A percentile compares a stretch with the other conserved stretches of the same genome.
These are phyloP conservation scores for Cepaea hortensis DNA, from an alignment of 2,888 invertebrate species.

Conservation along the genomic window DNA sequence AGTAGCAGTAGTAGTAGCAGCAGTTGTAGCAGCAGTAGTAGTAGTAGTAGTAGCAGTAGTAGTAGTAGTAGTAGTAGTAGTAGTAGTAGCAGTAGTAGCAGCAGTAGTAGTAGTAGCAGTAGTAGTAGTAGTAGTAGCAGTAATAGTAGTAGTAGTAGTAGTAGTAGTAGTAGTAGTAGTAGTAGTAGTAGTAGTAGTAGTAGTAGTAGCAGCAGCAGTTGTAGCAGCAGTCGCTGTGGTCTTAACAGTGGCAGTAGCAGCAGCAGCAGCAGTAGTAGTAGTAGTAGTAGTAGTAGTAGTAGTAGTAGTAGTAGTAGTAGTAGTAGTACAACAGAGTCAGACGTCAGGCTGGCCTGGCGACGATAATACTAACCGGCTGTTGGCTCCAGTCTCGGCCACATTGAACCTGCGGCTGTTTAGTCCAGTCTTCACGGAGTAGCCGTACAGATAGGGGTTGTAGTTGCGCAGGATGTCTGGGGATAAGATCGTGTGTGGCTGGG, in stretches of 20 bases:
- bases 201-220: not conserved
- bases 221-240: not conserved
- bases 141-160: conserved; percentile 14
- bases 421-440: conserved; percentile 66
- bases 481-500: not conserved
- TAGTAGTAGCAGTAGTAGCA: not conserved
- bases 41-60: no score
- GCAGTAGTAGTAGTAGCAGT: conserved; percentile 1
- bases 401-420: conserved; percentile 62
- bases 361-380: conserved; percentile 57
- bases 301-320: no score
- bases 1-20: no score
- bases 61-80: no score
- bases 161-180: conserved; percentile 22
- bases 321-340: no score
- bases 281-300: no score
- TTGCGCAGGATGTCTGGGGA: conserved; percentile 68
- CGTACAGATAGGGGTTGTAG: conserved; percentile 68
- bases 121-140: conserved; percentile 14
- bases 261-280: no score
- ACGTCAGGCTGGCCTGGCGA: no score
- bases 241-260: not conserved
- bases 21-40: no score
- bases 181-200: conserved; percentile 26
- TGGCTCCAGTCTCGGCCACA: conserved; percentile 69